Percentiles rank a stretch among this genome's conserved stretches.
phyloP scores from a whole-genome alignment of 1,140 invertebrate genomes.

The Hylaeus anthracinus region DNA sequence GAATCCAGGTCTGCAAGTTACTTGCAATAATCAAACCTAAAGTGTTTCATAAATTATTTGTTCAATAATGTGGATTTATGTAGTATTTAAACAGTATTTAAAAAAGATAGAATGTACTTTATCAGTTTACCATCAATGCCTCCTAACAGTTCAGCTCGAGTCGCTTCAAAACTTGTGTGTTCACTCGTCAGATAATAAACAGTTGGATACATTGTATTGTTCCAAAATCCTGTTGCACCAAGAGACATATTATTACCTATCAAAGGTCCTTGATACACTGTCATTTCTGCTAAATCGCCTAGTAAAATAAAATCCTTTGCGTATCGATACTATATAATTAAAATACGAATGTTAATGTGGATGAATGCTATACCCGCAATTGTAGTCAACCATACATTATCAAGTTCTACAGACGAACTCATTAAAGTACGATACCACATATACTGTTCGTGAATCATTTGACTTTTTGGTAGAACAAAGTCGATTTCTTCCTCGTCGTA shows the following conservation, averaged over 20 bases:
- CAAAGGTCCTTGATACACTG: conserved; percentile 83
- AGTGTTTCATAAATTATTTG: conserved; percentile 26
- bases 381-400: conserved; percentile 83
- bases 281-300: conserved; percentile 85
- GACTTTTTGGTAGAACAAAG: conserved; percentile 59
- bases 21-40: conserved; percentile 84
- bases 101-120: conserved; percentile 18
- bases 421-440: conserved; percentile 61
- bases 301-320: conserved; percentile 19
- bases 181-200: conserved; percentile 81
- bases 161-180: conserved; percentile 82
- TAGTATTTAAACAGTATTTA: background rate
- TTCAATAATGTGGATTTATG: background rate
- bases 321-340: background rate
- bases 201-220: conserved; percentile 83
- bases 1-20: conserved; percentile 81
- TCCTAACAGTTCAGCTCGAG: conserved; percentile 85
- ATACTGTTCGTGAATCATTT: conserved; percentile 57
- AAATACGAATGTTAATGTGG: background rate
- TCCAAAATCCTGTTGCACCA: conserved; percentile 84
- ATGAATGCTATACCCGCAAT: conserved; percentile 80
- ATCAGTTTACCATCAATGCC: conserved; percentile 84
- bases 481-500: conserved; percentile 61
- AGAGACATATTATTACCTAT: conserved; percentile 77
- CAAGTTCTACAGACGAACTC: conserved; percentile 72